Conservation (phyloP, 2,113 vertebrate genomes). For the Megaleporinus macrocephalus region DNA sequence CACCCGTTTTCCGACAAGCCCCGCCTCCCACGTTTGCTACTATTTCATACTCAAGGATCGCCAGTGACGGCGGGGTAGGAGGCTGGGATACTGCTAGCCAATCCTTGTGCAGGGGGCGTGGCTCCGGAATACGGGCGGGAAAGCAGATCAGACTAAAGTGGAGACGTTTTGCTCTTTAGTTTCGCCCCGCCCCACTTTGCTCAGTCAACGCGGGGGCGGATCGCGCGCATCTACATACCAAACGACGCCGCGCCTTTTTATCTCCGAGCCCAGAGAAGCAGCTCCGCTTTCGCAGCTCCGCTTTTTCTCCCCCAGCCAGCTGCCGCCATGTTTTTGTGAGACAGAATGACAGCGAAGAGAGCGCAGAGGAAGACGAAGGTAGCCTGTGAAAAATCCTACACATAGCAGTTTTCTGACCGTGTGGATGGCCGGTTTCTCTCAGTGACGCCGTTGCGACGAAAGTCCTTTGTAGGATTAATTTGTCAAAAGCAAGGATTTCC, state of each 20-base stretch:
- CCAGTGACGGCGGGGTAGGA: not conserved
- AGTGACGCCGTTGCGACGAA: slow-evolving; percentile 6
- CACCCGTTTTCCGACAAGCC: not conserved
- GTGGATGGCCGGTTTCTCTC: slow-evolving; percentile 4
- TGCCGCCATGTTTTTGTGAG: slow-evolving; percentile 64
- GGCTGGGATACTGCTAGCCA: not conserved
- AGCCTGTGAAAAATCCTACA: slow-evolving; percentile 17
- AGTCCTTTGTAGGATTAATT: slow-evolving; percentile 29
- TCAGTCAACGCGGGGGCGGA: slow-evolving; percentile 31
- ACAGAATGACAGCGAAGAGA: slow-evolving; percentile 59
- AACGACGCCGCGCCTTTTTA: slow-evolving; percentile 50
- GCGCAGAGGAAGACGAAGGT: slow-evolving; percentile 46
- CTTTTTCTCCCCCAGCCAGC: slow-evolving; percentile 29
- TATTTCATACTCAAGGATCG: not conserved
- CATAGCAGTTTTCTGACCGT: not conserved
- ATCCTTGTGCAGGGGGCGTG: not conserved
- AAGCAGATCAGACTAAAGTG: not conserved
- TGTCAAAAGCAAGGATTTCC: slow-evolving; percentile 33
- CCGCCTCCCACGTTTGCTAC: not conserved
- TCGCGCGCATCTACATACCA: slow-evolving; percentile 38
- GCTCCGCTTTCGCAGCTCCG: slow-evolving; percentile 44
- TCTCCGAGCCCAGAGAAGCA: slow-evolving; percentile 30
- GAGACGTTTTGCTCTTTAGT: not conserved
- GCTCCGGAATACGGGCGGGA: not conserved
- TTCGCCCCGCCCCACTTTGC: slow-evolving; percentile 41